Percentiles rank a stretch among this genome's conserved stretches.
Evolutionary conservation across 2,113 vertebrate species (phyloP).

Genomic region (Ptyas mucosa): DNA sequence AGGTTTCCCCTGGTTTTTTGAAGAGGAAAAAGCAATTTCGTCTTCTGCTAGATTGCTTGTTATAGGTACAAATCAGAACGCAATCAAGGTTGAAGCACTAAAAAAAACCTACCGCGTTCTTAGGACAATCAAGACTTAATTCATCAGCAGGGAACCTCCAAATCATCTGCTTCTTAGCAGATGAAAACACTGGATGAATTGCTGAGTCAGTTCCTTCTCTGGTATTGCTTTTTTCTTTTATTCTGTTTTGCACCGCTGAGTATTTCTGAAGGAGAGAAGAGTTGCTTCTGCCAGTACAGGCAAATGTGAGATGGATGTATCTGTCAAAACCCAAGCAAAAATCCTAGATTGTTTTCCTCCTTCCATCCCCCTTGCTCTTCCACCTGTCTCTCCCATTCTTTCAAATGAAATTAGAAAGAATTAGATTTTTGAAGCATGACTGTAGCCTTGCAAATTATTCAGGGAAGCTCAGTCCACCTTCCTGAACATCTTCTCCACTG

Average conservation of each 20-base stretch:
- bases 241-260: constrained; percentile 50
- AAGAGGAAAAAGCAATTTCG: constrained; percentile 59
- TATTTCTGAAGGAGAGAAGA: constrained; percentile 36
- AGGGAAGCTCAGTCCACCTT: constrained; percentile 55
- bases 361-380: constrained; percentile 36
- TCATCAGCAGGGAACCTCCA: constrained; percentile 20
- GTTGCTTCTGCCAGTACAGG: constrained; percentile 38
- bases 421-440: constrained; percentile 68
- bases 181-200: not conserved
- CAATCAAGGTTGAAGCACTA: constrained; percentile 64
- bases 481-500: constrained; percentile 47
- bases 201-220: constrained; percentile 12
- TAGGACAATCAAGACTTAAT: constrained; percentile 55
- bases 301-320: constrained; percentile 61
- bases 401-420: constrained; percentile 69
- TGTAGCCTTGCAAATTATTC: constrained; percentile 48
- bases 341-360: constrained; percentile 55
- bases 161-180: constrained; percentile 18
- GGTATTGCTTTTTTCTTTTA: not conserved
- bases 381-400: constrained; percentile 19
- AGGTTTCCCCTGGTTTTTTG: constrained; percentile 45
- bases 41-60: constrained; percentile 58
- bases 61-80: constrained; percentile 50
- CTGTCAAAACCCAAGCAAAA: constrained; percentile 64
- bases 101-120: constrained; percentile 39